phyloP scores from a whole-genome alignment of 2,888 invertebrate genomes.

The Stomorhina lunata region DNA sequence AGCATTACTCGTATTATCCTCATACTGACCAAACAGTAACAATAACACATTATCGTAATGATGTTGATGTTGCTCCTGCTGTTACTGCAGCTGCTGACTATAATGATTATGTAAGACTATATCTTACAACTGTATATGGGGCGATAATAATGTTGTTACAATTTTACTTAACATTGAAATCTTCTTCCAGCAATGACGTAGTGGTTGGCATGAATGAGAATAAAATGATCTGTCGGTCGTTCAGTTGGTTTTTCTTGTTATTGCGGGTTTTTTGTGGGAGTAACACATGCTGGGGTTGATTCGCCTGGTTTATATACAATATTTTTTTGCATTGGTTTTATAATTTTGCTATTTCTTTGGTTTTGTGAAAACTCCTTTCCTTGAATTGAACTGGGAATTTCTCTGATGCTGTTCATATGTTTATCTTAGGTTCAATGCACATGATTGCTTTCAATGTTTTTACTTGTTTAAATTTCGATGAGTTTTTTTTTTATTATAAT shows the following conservation, averaged over 20 bases:
- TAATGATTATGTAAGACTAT: background rate
- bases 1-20: too few species aligned
- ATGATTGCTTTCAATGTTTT: conserved; percentile 59
- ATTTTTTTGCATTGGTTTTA: background rate
- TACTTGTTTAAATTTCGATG: background rate
- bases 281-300: background rate
- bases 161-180: background rate
- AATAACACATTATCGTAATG: too few species aligned
- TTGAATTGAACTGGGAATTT: background rate
- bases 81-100: background rate
- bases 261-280: background rate
- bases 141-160: conserved; percentile 29
- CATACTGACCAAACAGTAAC: too few species aligned
- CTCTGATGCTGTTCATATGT: conserved; percentile 19
- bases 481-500: background rate
- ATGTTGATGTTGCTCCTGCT: background rate
- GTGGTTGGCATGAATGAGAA: background rate
- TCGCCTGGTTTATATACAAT: background rate
- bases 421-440: conserved; percentile 63
- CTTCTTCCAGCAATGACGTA: background rate
- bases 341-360: background rate
- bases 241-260: background rate
- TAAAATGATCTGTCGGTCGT: background rate
- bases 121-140: background rate
- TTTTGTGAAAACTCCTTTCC: background rate